Conservation (phyloP, 1,140 invertebrate genomes). For the Apis dorsata region DNA sequence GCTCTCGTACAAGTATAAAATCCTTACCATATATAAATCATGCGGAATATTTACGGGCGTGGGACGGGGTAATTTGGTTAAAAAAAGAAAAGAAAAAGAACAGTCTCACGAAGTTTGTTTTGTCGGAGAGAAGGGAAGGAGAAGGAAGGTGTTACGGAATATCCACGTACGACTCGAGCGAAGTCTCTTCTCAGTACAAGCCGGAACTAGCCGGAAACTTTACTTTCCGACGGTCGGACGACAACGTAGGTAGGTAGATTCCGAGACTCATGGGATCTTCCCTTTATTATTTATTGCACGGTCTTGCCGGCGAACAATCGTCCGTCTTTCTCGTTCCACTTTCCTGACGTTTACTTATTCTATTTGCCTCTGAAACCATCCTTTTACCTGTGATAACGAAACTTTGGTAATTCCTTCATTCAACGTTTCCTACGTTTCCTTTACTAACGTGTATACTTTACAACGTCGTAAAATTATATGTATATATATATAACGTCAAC, state of each 20-base stretch:
- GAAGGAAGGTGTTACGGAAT: neutral
- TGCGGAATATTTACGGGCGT: conserved; percentile 15
- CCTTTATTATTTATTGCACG: conserved; percentile 74
- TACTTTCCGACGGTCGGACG: conserved; percentile 22
- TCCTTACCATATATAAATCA: neutral
- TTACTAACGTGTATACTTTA: no score
- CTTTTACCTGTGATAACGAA: neutral
- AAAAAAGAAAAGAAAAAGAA: neutral
- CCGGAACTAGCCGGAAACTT: conserved; percentile 65
- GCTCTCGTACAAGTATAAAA: neutral
- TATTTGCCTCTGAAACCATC: neutral
- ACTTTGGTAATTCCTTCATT: neutral
- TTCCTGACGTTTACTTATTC: neutral
- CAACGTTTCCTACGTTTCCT: neutral
- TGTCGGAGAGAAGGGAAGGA: neutral
- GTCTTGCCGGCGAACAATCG: conserved; percentile 61
- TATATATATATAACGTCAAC: neutral
- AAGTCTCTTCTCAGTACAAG: conserved; percentile 34
- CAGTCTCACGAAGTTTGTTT: no score
- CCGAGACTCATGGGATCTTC: conserved; percentile 46
- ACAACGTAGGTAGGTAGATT: conserved; percentile 27
- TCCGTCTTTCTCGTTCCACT: conserved; percentile 28
- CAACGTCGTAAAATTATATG: neutral
- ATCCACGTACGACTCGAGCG: conserved; percentile 35
- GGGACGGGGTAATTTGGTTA: conserved; percentile 31